Conservation (phyloP, 2,113 vertebrate species). For the Eudyptes chrysolophus region DNA sequence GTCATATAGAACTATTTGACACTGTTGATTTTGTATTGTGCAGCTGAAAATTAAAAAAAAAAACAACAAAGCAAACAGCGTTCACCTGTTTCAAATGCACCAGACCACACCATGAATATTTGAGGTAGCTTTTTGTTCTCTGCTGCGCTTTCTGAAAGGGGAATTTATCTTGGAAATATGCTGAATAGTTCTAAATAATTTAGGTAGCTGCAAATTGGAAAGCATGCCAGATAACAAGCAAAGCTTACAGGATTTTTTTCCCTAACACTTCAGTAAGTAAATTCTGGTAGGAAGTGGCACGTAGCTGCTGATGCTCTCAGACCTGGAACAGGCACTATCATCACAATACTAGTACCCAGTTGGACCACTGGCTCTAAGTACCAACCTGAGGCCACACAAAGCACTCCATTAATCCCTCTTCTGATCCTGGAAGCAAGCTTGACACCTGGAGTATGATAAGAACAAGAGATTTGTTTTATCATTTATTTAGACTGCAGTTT, state of each 20-base stretch:
- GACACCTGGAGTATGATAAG: background rate
- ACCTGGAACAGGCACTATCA: background rate
- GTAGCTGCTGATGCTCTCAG: background rate
- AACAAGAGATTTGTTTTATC: background rate
- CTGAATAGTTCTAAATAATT: conserved; percentile 44
- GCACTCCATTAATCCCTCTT: background rate
- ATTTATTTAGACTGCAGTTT: background rate
- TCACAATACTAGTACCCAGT: accelerated
- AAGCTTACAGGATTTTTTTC: background rate
- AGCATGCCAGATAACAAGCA: background rate
- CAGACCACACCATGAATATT: background rate
- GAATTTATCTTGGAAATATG: background rate
- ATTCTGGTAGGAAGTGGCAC: background rate
- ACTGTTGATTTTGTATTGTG: conserved; percentile 32
- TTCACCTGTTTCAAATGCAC: conserved; percentile 7
- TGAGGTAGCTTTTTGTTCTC: background rate
- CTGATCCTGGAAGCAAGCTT: background rate
- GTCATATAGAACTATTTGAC: conserved; percentile 7
- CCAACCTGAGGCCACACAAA: background rate
- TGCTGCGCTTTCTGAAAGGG: background rate
- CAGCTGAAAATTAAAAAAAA: conserved; percentile 7
- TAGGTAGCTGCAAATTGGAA: background rate
- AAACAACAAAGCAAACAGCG: background rate
- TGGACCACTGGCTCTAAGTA: accelerated
- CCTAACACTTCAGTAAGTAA: background rate